Evolutionary conservation across 1,140 invertebrate species (phyloP), one percentile per base, ranked within the genome.

Genomic region (Hyles euphorbiae): DNA sequence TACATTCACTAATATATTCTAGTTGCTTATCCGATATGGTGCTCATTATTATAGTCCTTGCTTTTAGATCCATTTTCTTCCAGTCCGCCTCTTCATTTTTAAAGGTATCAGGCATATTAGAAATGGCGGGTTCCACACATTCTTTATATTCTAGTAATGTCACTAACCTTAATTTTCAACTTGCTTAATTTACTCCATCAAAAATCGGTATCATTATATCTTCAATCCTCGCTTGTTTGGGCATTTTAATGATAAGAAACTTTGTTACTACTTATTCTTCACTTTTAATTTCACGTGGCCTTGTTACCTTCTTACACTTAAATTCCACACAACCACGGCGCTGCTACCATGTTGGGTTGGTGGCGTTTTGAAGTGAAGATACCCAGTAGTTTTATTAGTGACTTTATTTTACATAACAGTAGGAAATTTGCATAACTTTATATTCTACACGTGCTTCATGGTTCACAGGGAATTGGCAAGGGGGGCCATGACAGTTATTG

Each of bases 131-230:
- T 44, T 73, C 64, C 47, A 70, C 44, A 43, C 74, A 76, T 60
- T 76, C 66, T 66, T 74, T 77, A 11, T 72, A 74, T 64, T 77
- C 67, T 9, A 77, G 54, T n/a, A 72, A 61, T 8, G 63, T 72
- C 10, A 63, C n/a, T n/a, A n/a, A n/a, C 48, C 71, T 64, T 43
- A 72, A 65, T 67, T 76, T 81, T 72, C 69, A 83, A 22, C 65
- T 73, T 34, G 57, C 60, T 72, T 79, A 78, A 40, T 77, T 69
- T 57, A 54, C 53, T n/a, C 73, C 74, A 68, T 81, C 69, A 63
- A 76, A 80, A 55, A 78, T 67, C 12, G 73, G 72, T 53, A 81
- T 58, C 36, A 58, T 67, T 1, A 72, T 70, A 43, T 76, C 73
- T 63, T 68, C 64, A 32, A 72, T 61, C 46, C 50, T 71, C 59